Conservation (phyloP, 1,140 invertebrate species). For the Drosophila guanche region DNA sequence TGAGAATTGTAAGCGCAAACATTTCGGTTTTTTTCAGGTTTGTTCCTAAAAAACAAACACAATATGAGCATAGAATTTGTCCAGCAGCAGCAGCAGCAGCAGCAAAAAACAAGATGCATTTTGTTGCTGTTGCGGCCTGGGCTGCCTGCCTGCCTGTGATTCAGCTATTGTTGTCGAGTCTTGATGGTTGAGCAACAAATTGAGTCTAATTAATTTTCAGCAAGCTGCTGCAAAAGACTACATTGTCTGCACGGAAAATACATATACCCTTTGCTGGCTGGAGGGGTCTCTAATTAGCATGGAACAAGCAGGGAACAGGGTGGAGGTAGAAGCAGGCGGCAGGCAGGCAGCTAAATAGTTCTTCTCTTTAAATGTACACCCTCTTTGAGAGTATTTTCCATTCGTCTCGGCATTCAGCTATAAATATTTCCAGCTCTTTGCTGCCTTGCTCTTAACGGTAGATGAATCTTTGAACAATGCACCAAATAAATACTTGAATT, state of each 20-base stretch:
- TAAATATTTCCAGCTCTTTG: slow-evolving; percentile 14
- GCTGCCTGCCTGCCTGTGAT: slow-evolving; percentile 5
- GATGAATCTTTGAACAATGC: slow-evolving; percentile 70
- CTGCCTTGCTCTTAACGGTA: slow-evolving; percentile 54
- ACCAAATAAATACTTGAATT: slow-evolving; percentile 62
- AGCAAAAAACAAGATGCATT: slow-evolving; percentile 52
- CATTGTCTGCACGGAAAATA: slow-evolving; percentile 25
- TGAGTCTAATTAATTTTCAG: slow-evolving; percentile 80
- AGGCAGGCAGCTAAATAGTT: too few relatives aligned
- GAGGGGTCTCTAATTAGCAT: slow-evolving; percentile 6
- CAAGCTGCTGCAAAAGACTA: slow-evolving; percentile 50
- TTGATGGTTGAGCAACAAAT: slow-evolving; percentile 69
- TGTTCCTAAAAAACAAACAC: slow-evolving; percentile 36
- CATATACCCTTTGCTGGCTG: slow-evolving; percentile 27
- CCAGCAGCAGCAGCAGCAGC: slow-evolving; percentile 1
- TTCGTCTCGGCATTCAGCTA: not conserved
- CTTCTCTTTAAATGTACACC: too few relatives aligned
- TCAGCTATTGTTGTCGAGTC: slow-evolving; percentile 39
- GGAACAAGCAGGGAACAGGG: too few relatives aligned
- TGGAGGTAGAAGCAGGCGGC: too few relatives aligned
- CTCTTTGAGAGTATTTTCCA: slow-evolving; percentile 10
- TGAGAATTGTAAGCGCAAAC: slow-evolving; percentile 72
- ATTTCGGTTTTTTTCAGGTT: slow-evolving; percentile 38
- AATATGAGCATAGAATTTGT: slow-evolving; percentile 70
- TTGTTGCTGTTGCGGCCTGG: slow-evolving; percentile 10